Base-by-base conservation (phyloP, 2,113 vertebrate species). In the Aegotheles bennettii region DNA sequence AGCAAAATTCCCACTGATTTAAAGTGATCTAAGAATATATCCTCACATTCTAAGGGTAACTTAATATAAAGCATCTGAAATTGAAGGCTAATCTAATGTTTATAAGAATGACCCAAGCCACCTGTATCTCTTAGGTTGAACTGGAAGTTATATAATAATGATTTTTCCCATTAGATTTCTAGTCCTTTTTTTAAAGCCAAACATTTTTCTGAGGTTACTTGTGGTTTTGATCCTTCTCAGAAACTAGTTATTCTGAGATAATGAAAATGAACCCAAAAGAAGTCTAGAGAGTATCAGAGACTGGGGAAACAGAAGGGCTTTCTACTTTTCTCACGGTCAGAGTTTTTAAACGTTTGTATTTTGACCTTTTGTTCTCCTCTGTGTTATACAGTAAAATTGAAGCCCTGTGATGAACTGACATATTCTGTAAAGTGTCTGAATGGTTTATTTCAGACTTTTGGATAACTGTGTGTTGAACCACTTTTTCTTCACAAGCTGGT, bases 181-280 rank as follows among this genome's bases (percentile, higher is more conserved):
- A 36, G 38, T 38, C 12, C 4, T 48, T 80, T 67, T 80, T 84
- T 74, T 10, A 74, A 89, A 81, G 33, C 54, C 70, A 87, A 47
- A 89, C 31, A 65, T 93, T 95, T 95, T 94, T 88, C 63, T 92
- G 82, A 83, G n/a, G 38, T 92, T 91, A 48, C n/a, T 90, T 92
- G 63, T 7, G 7, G 79, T 80, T 91, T 54, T 82, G 69, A 63
- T 75, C 29, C 18, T 88, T 84, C 67, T 83, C n/a, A 68, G 82
- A 83, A 96, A 60, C 54, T 45, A 50, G 19, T 68, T 83, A 71
- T 82, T 93, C 17, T 2, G 1, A 50, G 35, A 71, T 75, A 65
- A 50, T 87, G 65, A 93, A 92, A 81, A 42, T 42, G 7, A 75
- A 75, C 29, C 42, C 20, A n/a, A 42, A 81, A n/a, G 6, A 8